Base-by-base conservation (phyloP, 2,797 vertebrate genomes). In the Spheniscus humboldti region DNA sequence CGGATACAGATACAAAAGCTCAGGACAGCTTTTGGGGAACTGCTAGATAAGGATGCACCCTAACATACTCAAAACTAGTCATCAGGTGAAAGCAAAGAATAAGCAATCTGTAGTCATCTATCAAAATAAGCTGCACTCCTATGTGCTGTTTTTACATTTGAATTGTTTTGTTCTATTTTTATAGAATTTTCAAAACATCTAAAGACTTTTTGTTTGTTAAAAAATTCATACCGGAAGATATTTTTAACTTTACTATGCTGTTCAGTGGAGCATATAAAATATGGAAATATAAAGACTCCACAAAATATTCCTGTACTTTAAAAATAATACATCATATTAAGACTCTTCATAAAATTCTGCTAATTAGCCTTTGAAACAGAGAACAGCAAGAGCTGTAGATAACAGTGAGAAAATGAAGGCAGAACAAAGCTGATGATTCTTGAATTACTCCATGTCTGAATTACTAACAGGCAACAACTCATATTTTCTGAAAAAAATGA, bases 241-340 rank as follows among this genome's bases (percentile, higher is more conserved):
- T 93, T 95, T 97, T 97, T 83, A 88, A 66, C 87, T 91, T 77
- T 80, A 95, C 63, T 82, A 93, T 31, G 77, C 22, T 88, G 45
- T 83, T 90, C 64, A 68, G 64, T 1, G 1, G 23, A 85, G 72
- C 47, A 83, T 28, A 83, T 33, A 88, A 83, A 94, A 95, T 59
- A 92, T 18, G 66, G 56, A 95, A 90, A 92, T 77, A 68, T 11
- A 82, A 92, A 96, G 68, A 53, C 62, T 91, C 43, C 52, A 83
- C 13, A 90, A 87, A 89, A 60, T 74, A 93, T 60, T 86, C 47
- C 41, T 71, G 33, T 35, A 50, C 45, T 67, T 68, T 30, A 35
- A 83, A 89, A 95, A 86, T n/a, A 84, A 76, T 64, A 35, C 20
- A 56, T 50, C 31, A 55, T 35, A 76, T 64, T 76, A 55, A 74